phyloP scores from a whole-genome alignment of 2,888 invertebrate species.

The Lycaena phlaeas region DNA sequence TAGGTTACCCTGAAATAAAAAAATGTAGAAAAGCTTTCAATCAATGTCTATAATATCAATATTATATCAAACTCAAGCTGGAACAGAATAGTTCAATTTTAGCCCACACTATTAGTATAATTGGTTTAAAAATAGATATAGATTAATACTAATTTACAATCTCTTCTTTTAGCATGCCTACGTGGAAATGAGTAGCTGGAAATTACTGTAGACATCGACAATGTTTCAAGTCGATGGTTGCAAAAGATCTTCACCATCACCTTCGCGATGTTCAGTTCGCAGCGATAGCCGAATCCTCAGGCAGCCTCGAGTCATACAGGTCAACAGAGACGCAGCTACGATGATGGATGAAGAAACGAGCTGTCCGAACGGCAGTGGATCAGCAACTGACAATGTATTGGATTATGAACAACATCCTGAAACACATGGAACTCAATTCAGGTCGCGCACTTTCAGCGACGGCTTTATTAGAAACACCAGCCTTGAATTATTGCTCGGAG shows the following conservation, averaged over 20 bases:
- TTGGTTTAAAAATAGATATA: no score
- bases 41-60: no score
- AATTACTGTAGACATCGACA: conserved; percentile 15
- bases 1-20: no score
- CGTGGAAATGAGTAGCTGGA: conserved; percentile 9
- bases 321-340: conserved; percentile 65
- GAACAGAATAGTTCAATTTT: no score
- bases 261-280: conserved; percentile 58
- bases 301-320: conserved; percentile 63
- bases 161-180: no score
- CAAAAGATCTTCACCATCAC: conserved; percentile 64
- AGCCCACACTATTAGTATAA: no score
- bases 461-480: conserved; percentile 66
- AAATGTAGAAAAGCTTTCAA: no score
- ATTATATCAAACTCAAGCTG: no score
- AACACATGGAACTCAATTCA: conserved; percentile 49
- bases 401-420: conserved; percentile 44
- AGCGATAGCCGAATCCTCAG: conserved; percentile 57
- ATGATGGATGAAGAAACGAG: conserved; percentile 58
- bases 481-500: conserved; percentile 63
- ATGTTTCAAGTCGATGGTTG: conserved; percentile 63
- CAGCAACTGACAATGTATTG: conserved; percentile 22
- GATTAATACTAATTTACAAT: no score
- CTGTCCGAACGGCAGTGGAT: conserved; percentile 22
- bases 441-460: conserved; percentile 65